phyloP scores from a whole-genome alignment of 2,113 vertebrate species.

The Brachypteracias leptosomus region DNA sequence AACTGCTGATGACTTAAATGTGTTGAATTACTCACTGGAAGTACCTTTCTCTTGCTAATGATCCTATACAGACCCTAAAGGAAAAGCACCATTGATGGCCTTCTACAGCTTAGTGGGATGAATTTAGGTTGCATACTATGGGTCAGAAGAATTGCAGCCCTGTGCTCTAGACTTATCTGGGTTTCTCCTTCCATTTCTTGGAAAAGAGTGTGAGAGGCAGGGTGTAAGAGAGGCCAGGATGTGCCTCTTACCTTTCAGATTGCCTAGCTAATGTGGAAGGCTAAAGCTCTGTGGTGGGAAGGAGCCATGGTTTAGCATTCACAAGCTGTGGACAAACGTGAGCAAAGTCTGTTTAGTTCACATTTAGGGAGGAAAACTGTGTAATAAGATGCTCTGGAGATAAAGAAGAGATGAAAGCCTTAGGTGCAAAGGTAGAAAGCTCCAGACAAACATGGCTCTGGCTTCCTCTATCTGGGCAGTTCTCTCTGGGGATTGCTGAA shows the following conservation, averaged over 20 bases:
- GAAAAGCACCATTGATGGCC: not conserved
- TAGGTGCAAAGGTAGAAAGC: not conserved
- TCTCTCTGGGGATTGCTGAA: not conserved
- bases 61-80: not conserved
- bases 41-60: not conserved
- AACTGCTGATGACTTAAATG: not conserved
- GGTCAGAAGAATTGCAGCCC: not conserved
- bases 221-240: not conserved
- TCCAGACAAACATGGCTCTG: not conserved
- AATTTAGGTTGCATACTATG: not conserved
- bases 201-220: not conserved
- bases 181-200: not conserved
- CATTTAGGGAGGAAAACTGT: not conserved
- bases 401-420: not conserved
- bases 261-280: not conserved
- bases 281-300: not conserved
- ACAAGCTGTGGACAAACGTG: not conserved
- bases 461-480: not conserved
- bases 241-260: not conserved
- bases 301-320: not conserved
- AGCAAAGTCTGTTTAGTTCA: not conserved
- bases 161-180: not conserved
- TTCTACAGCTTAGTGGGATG: not conserved
- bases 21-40: not conserved
- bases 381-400: not conserved